phyloP scores from a whole-genome alignment of 2,888 invertebrate genomes.

The Agonum fuliginosum region DNA sequence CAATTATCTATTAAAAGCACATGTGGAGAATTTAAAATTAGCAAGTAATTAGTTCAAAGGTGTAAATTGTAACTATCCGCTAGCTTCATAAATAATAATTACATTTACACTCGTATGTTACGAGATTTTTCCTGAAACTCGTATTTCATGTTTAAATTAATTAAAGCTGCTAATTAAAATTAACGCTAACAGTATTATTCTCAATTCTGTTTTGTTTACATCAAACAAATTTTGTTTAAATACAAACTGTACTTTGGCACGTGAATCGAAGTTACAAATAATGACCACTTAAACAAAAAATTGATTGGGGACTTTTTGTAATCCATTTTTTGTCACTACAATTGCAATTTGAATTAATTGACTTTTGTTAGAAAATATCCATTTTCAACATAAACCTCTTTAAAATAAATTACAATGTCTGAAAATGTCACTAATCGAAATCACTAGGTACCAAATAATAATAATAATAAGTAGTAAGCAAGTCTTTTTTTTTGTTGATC shows the following conservation, averaged over 20 bases:
- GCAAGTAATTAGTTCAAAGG: conserved; percentile 18
- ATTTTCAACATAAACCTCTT: too few relatives aligned
- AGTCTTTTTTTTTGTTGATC: too few relatives aligned
- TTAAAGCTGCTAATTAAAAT: conserved; percentile 57
- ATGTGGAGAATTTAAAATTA: conserved; percentile 11
- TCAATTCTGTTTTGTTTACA: conserved; percentile 53
- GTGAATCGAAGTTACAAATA: background rate
- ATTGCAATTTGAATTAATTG: conserved; percentile 18
- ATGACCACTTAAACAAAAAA: conserved; percentile 23
- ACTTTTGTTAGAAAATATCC: background rate
- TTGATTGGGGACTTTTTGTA: conserved; percentile 10
- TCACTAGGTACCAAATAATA: too few relatives aligned
- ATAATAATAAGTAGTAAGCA: too few relatives aligned
- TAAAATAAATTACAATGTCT: too few relatives aligned
- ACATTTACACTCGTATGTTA: conserved; percentile 31
- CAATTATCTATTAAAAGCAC: background rate
- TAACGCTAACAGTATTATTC: conserved; percentile 55
- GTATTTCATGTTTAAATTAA: conserved; percentile 57
- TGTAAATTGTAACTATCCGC: conserved; percentile 37
- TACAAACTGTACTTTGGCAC: conserved; percentile 7
- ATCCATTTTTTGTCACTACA: background rate
- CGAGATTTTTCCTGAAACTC: conserved; percentile 39
- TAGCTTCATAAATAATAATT: conserved; percentile 45
- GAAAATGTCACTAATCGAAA: too few relatives aligned
- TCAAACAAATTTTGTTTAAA: conserved; percentile 45